Evolutionary conservation across 2,888 invertebrate species (phyloP), one percentile per base, ranked within the genome.

Genomic region (Leptura quadrifasciata): DNA sequence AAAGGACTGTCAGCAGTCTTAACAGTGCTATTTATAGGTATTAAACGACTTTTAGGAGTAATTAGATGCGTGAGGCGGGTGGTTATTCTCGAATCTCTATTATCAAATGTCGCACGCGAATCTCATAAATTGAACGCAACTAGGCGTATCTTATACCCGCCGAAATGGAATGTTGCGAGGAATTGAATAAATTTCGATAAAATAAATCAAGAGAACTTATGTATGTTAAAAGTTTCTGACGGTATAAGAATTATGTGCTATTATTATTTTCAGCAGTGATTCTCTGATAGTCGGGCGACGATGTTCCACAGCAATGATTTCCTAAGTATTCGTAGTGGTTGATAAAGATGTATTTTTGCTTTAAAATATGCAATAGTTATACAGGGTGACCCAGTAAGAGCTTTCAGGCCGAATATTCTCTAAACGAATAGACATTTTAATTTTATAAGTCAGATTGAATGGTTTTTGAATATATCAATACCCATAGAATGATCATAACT

Each of bases 31-130:
- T 67, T 67, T 68, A 57, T 55, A 55, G 68, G 52, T 27, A 68
- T 57, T 55, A 68, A 55, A 68, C 24, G 24, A 20, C 24, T 27
- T 68, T 18, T 35, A n/a, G 68, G 15, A 35, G 55, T 68, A 68
- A 68, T 68, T 68, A 68, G 68, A 68, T 68, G 68, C 68, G 68
- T 57, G 68, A 68, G 68, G 20, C 27, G 68, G 57, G 68, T 20
- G 31, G 68, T 15, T 15, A 20, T 67, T 39, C 68, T 47, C 31
- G 57, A 68, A 27, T 27, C 68, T 15, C 68, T 35, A 47, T 54
- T 55, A 67, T 68, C 68, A 35, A 57, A 55, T 57, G 68, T 31
- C 55, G 68, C 68, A 68, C 68, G 68, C 68, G 68, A 68, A 55
- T 31, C 65, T 55, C 68, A 57, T 68, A 68, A 68, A 68, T 68